These are phyloP conservation scores for Lytechinus pictus DNA, from an alignment of 35 echinoderm and acorn worm genomes.

Conservation along the genomic window DNA sequence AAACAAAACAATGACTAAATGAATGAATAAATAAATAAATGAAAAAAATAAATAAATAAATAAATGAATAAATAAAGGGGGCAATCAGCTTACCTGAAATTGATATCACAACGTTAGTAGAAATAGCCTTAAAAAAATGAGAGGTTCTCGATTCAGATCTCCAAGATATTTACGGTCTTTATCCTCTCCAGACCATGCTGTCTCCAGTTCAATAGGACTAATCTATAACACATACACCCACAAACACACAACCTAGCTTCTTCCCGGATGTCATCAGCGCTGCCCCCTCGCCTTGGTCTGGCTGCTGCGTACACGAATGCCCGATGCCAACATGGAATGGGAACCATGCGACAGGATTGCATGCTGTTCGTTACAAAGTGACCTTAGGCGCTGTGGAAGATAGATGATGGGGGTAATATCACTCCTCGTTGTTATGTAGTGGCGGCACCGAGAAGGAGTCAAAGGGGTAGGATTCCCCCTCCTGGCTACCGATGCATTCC, in stretches of 20 bases:
- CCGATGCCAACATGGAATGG: neutral
- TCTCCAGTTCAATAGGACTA: neutral
- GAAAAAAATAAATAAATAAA: neutral
- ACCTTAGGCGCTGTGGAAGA: neutral
- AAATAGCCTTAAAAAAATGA: neutral
- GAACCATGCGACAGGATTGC: neutral
- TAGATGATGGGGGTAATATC: neutral
- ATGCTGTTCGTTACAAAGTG: neutral
- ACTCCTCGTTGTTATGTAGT: neutral
- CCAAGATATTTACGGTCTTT: neutral
- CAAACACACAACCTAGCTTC: no score
- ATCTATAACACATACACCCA: no score
- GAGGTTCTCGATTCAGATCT: neutral
- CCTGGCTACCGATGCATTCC: no score
- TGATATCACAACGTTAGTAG: neutral
- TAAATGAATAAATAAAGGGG: no score
- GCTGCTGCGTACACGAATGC: neutral
- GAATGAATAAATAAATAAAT: neutral
- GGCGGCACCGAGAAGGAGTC: no score
- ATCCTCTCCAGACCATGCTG: neutral
- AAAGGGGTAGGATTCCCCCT: no score
- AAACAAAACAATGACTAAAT: neutral
- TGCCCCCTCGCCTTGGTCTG: neutral
- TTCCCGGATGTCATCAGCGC: no score
- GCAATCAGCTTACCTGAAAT: neutral